phyloP scores from a whole-genome alignment of 2,797 vertebrate species.

The Nannoperca australis region DNA sequence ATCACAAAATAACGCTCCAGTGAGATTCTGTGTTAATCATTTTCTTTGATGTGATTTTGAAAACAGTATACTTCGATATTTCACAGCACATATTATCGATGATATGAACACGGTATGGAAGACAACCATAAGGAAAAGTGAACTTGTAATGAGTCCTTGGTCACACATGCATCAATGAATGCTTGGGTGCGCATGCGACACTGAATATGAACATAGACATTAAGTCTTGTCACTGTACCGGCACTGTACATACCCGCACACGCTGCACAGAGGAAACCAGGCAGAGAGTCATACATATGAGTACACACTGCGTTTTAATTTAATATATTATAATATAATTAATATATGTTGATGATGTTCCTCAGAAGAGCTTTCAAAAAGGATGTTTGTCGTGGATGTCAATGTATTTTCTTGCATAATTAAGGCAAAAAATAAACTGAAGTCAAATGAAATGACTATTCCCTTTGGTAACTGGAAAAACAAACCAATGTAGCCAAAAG shows the following conservation, averaged over 20 bases:
- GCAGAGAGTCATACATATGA: conserved; percentile 58
- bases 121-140: neutral
- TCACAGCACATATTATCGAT: neutral
- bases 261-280: conserved; percentile 85
- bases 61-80: neutral
- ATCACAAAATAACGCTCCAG: neutral
- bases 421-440: neutral
- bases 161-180: conserved; percentile 45
- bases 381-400: neutral
- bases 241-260: conserved; percentile 85
- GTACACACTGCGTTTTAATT: no score
- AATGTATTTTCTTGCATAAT: neutral
- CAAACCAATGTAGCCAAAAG: neutral
- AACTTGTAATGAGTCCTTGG: conserved; percentile 14
- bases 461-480: neutral
- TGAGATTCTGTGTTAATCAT: neutral
- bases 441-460: neutral
- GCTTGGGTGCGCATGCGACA: conserved; percentile 61
- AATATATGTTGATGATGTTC: neutral
- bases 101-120: conserved; percentile 36
- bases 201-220: conserved; percentile 51
- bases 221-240: conserved; percentile 43
- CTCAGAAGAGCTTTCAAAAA: conserved; percentile 9
- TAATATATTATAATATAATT: neutral
- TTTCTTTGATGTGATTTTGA: neutral